Evolutionary conservation across 2,888 invertebrate genomes (phyloP), one percentile per base, ranked within the genome.

Genomic region (Ophonus ardosiacus): DNA sequence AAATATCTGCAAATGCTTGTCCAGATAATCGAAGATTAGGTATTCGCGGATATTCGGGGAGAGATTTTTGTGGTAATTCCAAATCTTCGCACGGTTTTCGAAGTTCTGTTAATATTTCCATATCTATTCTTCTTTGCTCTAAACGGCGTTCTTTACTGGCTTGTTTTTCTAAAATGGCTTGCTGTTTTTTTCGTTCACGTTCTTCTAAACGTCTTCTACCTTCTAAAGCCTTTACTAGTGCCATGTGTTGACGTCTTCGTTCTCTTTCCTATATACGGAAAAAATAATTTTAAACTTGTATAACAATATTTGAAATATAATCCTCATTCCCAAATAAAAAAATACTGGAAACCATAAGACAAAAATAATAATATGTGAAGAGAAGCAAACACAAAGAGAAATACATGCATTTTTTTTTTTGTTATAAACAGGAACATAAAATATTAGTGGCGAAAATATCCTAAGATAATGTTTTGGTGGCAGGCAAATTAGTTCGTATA

Each of bases 1-100:
- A 92, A 63, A 97, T 93, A 91, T 99, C 97, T 0, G 97, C 96
- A 92, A 98, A 97, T 0, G 98, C 98, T 89, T 96, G 95, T 0
- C 98, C 98, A 0, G 96, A 93, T 80, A 99, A 92, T 89, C 95
- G 94, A 83, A 97, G 92, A 0, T 97, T 97, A 0, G 96, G 94
- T 87, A 99, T 95, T 87, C 98, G 93, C 83, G 95, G 94, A 81
- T 97, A 92, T 3, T 94, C 92, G 0, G 97, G 97, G 86, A 97
- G 91, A 0, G 94, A 92, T 89, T 95, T 94, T 89, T 95, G 95
- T 89, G 96, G 96, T 15, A 98, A 92, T 87, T 97, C 96, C 89
- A 98, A 95, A 90, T 98, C 98, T 91, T 98, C 98, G 88, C 96
- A 95, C 0, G 98, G 98, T 90, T 97, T 97, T 89, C 97, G 95